Conservation (phyloP, 2,113 vertebrate genomes). For the Accipiter cooperii region DNA sequence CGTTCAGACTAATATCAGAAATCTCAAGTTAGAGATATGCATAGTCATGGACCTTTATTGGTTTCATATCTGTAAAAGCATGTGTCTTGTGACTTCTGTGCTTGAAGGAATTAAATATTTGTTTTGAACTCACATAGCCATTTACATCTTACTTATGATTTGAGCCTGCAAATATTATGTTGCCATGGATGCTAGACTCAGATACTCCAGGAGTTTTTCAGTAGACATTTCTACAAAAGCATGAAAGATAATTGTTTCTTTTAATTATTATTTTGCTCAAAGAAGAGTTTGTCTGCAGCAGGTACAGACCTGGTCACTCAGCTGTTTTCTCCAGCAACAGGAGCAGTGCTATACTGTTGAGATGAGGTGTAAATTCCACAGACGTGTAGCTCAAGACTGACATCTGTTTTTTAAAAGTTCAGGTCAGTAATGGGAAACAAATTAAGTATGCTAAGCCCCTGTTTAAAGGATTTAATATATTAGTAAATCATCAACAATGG, state of each 20-base stretch:
- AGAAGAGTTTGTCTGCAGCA: background rate
- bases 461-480: background rate
- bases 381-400: background rate
- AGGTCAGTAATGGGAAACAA: background rate
- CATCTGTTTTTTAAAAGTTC: background rate
- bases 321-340: background rate
- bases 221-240: background rate
- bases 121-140: background rate
- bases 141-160: background rate
- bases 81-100: background rate
- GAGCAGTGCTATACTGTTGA: background rate
- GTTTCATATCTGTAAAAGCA: background rate
- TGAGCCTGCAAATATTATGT: slow-evolving; percentile 39
- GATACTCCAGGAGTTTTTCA: background rate
- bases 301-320: background rate
- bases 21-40: background rate
- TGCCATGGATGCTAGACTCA: slow-evolving; percentile 3
- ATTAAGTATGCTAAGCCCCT: background rate
- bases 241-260: background rate
- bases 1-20: background rate
- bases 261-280: background rate
- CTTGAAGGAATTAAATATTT: background rate
- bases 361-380: background rate
- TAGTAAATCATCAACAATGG: background rate
- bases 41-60: background rate